These are phyloP conservation scores for Sterna hirundo DNA, from an alignment of 2,113 vertebrate species.

Conservation along the genomic window DNA sequence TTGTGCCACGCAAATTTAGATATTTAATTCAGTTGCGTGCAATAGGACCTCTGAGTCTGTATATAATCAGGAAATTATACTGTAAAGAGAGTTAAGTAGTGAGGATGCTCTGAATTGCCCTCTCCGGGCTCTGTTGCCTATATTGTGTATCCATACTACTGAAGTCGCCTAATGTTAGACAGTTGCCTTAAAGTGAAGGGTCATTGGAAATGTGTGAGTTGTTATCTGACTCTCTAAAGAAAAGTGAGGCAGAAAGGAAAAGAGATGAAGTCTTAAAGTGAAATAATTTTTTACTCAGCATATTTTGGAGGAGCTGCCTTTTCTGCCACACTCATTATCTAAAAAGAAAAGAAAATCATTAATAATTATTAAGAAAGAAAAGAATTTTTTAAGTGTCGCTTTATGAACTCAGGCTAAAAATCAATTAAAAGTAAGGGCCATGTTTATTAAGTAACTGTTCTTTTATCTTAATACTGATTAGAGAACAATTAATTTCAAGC, in stretches of 20 bases:
- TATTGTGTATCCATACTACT: neutral
- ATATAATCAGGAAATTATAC: neutral
- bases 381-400: neutral
- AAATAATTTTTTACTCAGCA: neutral
- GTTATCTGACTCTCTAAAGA: neutral
- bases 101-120: neutral
- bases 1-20: neutral
- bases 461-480: neutral
- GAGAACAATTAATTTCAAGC: neutral
- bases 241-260: neutral
- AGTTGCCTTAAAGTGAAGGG: neutral
- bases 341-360: neutral
- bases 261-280: neutral
- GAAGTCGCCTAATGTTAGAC: neutral
- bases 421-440: neutral
- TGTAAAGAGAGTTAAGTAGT: neutral
- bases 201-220: neutral
- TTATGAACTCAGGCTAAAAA: neutral
- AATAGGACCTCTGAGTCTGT: neutral
- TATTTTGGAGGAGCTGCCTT: neutral
- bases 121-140: neutral
- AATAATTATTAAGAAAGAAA: neutral
- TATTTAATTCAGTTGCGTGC: neutral
- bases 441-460: neutral
- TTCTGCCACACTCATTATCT: neutral